Evolutionary conservation across 2,888 invertebrate species (phyloP), one percentile per base, ranked within the genome.

Genomic region (Carpatolechia fugitivella): DNA sequence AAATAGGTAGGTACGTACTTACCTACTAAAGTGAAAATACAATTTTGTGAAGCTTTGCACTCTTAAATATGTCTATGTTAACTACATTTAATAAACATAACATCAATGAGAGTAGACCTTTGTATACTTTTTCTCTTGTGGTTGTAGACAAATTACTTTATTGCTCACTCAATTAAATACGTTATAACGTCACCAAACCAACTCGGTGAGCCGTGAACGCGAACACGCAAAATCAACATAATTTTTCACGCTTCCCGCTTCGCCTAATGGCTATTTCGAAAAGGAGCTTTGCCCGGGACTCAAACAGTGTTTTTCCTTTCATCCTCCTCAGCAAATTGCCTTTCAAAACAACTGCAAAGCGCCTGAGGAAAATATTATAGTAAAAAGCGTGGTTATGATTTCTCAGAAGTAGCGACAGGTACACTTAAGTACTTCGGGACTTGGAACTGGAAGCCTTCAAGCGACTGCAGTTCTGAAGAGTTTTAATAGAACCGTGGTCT

Each of bases 301-400:
- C 61, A 66, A 74, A 71, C 60, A 69, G 69, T 71, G 70, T 76
- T 79, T 76, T 70, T 69, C 64, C 61, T 68, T 66, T 65, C 58
- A 62, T 60, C 65, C 35, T n/a, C 7, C 1, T 1, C 8, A 36
- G 70, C 68, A 77, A 78, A 80, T 81, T 79, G 69, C 66, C 76
- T 77, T 74, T 74, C 61, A 59, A 67, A 71, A 69, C 65, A 70
- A 69, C 66, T 72, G 69, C 62, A 70, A 69, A 68, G 72, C 63
- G 72, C 55, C 59, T 61, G 59, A 41, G 61, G 63, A 54, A 65
- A 70, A 69, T 62, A 58, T 65, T 60, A 38, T 36, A 13, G 29
- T 41, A 52, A 50, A n/a, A 52, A 41, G 38, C 38, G 38, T 51
- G 38, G 38, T 13, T 11, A 51, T 51, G 30, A 18, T 20, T 52